Percentiles rank a stretch among this genome's conserved stretches.
These are phyloP conservation scores for Kryptolebias marmoratus DNA, from an alignment of 2,113 vertebrate species.

Conservation along the genomic window DNA sequence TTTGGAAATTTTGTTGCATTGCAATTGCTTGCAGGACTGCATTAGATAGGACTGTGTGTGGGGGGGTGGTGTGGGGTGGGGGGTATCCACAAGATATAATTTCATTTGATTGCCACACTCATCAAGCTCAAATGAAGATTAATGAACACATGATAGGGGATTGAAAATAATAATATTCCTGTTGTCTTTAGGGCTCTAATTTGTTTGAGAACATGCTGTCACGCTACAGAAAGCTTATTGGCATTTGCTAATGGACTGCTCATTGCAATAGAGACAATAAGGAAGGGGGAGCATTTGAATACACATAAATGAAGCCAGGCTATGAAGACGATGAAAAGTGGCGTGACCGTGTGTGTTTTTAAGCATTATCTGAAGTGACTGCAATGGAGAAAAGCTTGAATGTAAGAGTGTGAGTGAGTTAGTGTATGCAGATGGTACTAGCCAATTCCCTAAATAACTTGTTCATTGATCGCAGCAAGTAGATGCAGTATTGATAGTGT, in stretches of 20 bases:
- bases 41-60: conserved; percentile 31
- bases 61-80: conserved; percentile 11
- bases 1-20: conserved; percentile 70
- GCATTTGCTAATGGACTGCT: conserved; percentile 75
- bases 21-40: conserved; percentile 60
- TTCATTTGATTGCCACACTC: conserved; percentile 78
- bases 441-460: conserved; percentile 73
- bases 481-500: conserved; percentile 77
- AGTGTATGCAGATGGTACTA: conserved; percentile 22
- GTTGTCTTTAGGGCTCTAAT: conserved; percentile 77
- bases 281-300: conserved; percentile 6
- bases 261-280: conserved; percentile 46
- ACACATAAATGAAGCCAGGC: conserved; percentile 6
- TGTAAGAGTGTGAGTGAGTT: conserved; percentile 16
- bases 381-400: conserved; percentile 30
- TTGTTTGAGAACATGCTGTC: conserved; percentile 76
- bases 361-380: conserved; percentile 12
- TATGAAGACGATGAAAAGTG: conserved; percentile 14
- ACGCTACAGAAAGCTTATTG: conserved; percentile 73
- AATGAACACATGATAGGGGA: conserved; percentile 77
- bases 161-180: conserved; percentile 77
- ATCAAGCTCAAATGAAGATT: conserved; percentile 79
- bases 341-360: conserved; percentile 11
- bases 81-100: conserved; percentile 72
- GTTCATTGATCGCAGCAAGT: conserved; percentile 72